Evolutionary conservation across 2,888 invertebrate species (phyloP), one percentile per base, ranked within the genome.

Genomic region (Galeruca laticollis): DNA sequence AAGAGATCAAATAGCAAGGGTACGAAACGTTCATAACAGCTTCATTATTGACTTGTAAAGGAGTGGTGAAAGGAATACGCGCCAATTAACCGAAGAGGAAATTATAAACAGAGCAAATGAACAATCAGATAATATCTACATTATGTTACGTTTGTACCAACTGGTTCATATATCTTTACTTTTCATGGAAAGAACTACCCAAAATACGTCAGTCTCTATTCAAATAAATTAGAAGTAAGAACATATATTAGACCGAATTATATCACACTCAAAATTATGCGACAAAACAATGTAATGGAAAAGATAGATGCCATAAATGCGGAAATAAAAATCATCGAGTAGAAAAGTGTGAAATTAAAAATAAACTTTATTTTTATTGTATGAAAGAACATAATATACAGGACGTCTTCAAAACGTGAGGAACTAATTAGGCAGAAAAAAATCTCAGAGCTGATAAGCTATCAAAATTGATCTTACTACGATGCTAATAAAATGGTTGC

Each of bases 11-110:
- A 26, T 4, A 26, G 26, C 1, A 31, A 15, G 33, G 33, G 13
- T 56, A 33, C 33, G 56, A 56, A 35, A 33, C 4, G 8, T 56
- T 56, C 15, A 56, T 56, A 15, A 33, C 56, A 15, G 33, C n/a
- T n/a, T 10, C 13, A 10, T 33, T 56, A n/a, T n/a, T 56, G 8
- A 15, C 56, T 1, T 56, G 35, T 21, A 15, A 18, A 18, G 56
- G 56, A 1, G 31, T 56, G n/a, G 33, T 35, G 13, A 56, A 56
- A 56, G 26, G 26, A 26, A 26, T 26, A 0, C 4, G 2, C 1
- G 26, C 26, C 6, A 26, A 26, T 26, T 26, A 26, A 5, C 26
- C 6, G 26, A 26, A 26, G 26, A 26, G 6, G 56, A 56, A 11
- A n/a, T 56, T 8, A n/a, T 56, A 13, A 5, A n/a, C 11, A 31